Percentiles rank a stretch among this genome's conserved stretches.
These are phyloP conservation scores for Himalopsyche phryganea DNA, from an alignment of 1,140 invertebrate genomes.

Conservation along the genomic window DNA sequence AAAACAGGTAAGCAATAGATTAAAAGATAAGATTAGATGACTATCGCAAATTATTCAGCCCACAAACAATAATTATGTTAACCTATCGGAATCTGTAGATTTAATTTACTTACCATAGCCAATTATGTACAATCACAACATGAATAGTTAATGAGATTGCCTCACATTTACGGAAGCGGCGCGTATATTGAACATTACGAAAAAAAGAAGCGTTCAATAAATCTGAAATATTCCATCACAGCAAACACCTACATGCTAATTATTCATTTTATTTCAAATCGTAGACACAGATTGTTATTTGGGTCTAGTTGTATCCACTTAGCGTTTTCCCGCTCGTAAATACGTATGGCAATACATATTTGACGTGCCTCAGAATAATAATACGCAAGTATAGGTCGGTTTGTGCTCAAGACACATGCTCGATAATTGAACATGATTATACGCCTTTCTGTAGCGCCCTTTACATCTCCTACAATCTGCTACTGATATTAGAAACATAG, in stretches of 20 bases:
- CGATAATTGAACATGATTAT: constrained; percentile 26
- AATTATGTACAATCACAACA: constrained; percentile 22
- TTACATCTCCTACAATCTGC: no score
- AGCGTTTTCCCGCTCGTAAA: constrained; percentile 7
- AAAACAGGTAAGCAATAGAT: no score
- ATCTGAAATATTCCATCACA: constrained; percentile 15
- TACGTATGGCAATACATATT: not conserved
- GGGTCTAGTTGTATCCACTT: not conserved
- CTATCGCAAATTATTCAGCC: no score
- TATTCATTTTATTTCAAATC: constrained; percentile 14
- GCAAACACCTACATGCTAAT: constrained; percentile 22
- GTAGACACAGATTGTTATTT: constrained; percentile 11
- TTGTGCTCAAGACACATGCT: constrained; percentile 17
- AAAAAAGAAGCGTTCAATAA: constrained; percentile 13
- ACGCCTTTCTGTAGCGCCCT: constrained; percentile 4
- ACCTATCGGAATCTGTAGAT: constrained; percentile 17
- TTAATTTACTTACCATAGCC: constrained; percentile 24
- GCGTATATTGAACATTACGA: constrained; percentile 8
- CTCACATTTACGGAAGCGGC: constrained; percentile 24
- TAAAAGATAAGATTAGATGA: no score
- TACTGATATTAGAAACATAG: not conserved
- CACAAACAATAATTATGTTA: not conserved
- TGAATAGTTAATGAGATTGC: constrained; percentile 25
- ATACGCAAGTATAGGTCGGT: constrained; percentile 10
- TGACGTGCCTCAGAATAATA: constrained; percentile 16